Base-by-base conservation (phyloP, 2,888 invertebrate species). In the Lasioglossum morio region DNA sequence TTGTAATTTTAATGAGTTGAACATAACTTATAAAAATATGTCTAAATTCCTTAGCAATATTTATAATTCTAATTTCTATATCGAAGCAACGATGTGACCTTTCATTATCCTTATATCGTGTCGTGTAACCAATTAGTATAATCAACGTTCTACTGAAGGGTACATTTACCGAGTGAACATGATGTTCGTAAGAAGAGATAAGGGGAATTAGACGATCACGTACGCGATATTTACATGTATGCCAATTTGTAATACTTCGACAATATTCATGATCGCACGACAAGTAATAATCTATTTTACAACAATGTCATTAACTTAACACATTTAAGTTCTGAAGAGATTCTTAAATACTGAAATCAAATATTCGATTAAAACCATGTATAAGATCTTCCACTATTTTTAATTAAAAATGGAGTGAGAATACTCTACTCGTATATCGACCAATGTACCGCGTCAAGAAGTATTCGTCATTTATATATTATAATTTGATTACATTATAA, bases 401-500 rank as follows among this genome's bases (percentile, higher is more conserved):
- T 53, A 23, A 23, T 53, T 53, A 53, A 8, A 23, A 53, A 53
- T 53, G 7, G 23, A 23, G 23, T 23, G 23, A 53, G 7, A 48
- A 23, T 48, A 19, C 23, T 48, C 16, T 23, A 53, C 23, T 30
- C 14, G 30, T 30, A 30, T 7, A 30, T 63, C 14, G 30, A 63
- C 16, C 5, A 30, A 2, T 16, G 30, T 30, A 8, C 16, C 30
- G 30, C 2, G 19, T 7, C 1, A 30, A 19, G 16, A 30, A 19
- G 27, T 30, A 30, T 57, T 12, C 4, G 4, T n/a, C 0, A n/a
- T 12, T 57, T 57, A 57, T 34, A 34, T 34, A 34, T 3, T 34
- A 34, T 34, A 34, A 34, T 34, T 34, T 34, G 34, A 85, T 77
- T 74, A 53, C 27, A 46, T 80, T 74, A 69, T 70, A 48, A 69